These are phyloP conservation scores for Polydrusus cervinus DNA, from an alignment of 2,888 invertebrate genomes.

Conservation along the genomic window DNA sequence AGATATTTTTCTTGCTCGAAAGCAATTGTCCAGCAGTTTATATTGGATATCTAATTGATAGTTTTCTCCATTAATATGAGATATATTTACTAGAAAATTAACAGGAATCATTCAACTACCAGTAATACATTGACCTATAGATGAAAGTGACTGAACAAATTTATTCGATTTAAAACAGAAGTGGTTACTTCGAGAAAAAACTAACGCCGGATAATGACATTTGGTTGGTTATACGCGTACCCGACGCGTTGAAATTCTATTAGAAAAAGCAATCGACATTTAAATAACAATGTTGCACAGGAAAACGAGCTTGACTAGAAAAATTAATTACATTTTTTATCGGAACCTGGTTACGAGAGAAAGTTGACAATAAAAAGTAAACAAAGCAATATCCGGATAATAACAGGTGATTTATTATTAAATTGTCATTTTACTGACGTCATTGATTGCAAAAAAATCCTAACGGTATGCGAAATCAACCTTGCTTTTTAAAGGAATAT, in stretches of 20 bases:
- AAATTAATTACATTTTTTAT: constrained; percentile 14
- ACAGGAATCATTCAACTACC: not conserved
- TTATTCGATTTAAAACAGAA: constrained; percentile 10
- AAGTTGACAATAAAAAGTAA: constrained; percentile 10
- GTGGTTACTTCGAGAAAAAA: not conserved
- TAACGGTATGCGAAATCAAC: too few species aligned
- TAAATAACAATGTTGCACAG: constrained; percentile 6
- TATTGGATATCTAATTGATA: too few species aligned
- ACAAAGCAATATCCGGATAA: not conserved
- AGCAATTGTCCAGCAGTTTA: too few species aligned
- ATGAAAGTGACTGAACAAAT: constrained; percentile 5
- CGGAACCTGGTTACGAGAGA: not conserved
- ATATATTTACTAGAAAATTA: too few species aligned
- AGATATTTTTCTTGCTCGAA: too few species aligned
- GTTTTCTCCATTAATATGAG: too few species aligned
- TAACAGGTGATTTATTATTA: not conserved
- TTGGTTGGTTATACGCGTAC: not conserved
- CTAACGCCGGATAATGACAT: not conserved
- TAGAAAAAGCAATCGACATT: constrained; percentile 12
- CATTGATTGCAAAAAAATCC: too few species aligned
- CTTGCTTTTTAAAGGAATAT: too few species aligned
- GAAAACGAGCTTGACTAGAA: not conserved
- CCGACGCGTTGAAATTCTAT: not conserved
- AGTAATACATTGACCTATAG: constrained; percentile 11
- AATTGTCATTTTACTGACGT: too few species aligned